Evolutionary conservation across 92 coral and sea anemone species (phyloP).

Genomic region (Epizoanthus rinbou): DNA sequence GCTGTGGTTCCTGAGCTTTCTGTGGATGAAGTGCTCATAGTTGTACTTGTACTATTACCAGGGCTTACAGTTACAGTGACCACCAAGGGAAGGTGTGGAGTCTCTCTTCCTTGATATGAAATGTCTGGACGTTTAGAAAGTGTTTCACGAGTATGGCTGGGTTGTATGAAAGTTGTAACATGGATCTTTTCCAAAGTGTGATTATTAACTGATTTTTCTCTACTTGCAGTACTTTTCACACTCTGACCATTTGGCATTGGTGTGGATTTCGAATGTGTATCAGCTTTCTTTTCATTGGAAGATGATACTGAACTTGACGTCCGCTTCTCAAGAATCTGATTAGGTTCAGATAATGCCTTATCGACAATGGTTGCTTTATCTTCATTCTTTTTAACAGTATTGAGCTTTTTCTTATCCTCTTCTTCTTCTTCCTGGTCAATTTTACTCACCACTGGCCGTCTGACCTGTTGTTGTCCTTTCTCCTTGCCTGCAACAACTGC

Average conservation of each 20-base stretch:
- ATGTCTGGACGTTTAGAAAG: slow-evolving; percentile 25
- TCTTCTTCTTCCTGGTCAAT: slow-evolving; percentile 37
- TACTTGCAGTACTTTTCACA: neutral
- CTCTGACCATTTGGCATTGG: slow-evolving; percentile 1
- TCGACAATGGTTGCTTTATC: slow-evolving; percentile 23
- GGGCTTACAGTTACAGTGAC: slow-evolving; percentile 49
- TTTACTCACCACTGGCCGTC: slow-evolving; percentile 22
- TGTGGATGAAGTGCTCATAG: slow-evolving; percentile 15
- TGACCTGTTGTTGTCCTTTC: neutral
- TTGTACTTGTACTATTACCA: slow-evolving; percentile 1
- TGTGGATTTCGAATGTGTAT: neutral
- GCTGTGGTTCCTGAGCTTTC: slow-evolving; percentile 6
- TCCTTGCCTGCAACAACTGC: slow-evolving; percentile 1
- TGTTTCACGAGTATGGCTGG: slow-evolving; percentile 49
- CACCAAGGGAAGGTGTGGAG: slow-evolving; percentile 46
- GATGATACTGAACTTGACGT: neutral
- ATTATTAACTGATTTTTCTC: neutral
- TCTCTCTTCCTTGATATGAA: slow-evolving; percentile 34
- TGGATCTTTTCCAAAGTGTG: slow-evolving; percentile 17
- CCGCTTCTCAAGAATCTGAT: neutral
- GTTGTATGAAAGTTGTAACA: slow-evolving; percentile 47
- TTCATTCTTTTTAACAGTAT: slow-evolving; percentile 20
- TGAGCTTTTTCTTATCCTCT: slow-evolving; percentile 5
- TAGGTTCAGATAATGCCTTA: slow-evolving; percentile 19
- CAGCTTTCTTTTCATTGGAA: neutral